Conservation (phyloP, 2,113 vertebrate species). For the Platanista minor region DNA sequence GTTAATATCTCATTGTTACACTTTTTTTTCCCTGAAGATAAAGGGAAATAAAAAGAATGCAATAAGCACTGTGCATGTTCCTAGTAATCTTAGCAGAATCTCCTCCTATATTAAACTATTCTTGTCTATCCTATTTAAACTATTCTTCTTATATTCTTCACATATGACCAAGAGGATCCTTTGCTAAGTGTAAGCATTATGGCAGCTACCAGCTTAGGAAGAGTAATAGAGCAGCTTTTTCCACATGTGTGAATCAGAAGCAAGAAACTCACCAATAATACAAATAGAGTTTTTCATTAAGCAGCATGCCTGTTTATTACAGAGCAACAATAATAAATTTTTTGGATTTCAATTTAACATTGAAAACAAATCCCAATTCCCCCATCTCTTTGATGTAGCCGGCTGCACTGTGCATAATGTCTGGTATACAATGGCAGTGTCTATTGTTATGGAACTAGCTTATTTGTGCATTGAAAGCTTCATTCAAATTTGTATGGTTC, state of each 20-base stretch:
- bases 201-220: constrained; percentile 3
- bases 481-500: constrained; percentile 42
- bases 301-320: constrained; percentile 25
- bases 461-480: constrained; percentile 41
- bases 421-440: neutral
- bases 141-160: neutral
- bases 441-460: constrained; percentile 43
- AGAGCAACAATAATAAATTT: neutral
- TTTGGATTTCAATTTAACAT: constrained; percentile 50
- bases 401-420: constrained; percentile 9
- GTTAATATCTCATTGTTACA: neutral
- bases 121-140: neutral
- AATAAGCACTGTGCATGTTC: neutral
- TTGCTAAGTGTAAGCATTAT: constrained; percentile 26
- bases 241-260: constrained; percentile 14
- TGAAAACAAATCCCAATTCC: constrained; percentile 58
- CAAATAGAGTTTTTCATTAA: constrained; percentile 46
- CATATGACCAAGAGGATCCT: neutral
- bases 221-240: neutral
- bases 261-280: constrained; percentile 14
- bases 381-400: constrained; percentile 29
- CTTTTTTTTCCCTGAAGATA: neutral
- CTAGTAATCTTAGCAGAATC: neutral
- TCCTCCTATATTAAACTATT: neutral
- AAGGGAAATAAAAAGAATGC: neutral